Evolutionary conservation across 1,140 invertebrate species (phyloP), one percentile per base, ranked within the genome.

Genomic region (Drosophila melanica): DNA sequence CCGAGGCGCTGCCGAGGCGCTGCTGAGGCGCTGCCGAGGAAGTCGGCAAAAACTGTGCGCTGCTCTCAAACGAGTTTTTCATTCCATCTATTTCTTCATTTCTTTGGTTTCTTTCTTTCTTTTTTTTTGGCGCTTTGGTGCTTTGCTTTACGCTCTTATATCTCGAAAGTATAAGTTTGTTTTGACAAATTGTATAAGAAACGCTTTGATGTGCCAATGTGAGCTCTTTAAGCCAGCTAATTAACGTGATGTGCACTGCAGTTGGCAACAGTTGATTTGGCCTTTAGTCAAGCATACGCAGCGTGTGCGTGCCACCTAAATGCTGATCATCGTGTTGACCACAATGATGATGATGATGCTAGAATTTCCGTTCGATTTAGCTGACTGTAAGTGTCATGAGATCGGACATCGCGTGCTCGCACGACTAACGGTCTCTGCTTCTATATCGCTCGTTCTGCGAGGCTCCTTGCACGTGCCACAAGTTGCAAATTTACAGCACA

Each of bases 101-200:
- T 20, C 18, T 23, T 11, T 4, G 11, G 11, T 44, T 9, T 23
- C 20, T 33, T 20, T n/a, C 6, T 20, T 20, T 50, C 10, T 14
- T 11, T 12, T 20, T 10, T 5, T 33, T 41, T 59, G 12, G 27
- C 23, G 23, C 16, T 33, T 33, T 11, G 39, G 30, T 39, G 47
- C 47, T 42, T 63, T 64, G n/a, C 53, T 75, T 69, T 69, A 78
- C 84, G 84, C 82, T 87, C 82, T 87, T 87, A 87, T 87, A 87
- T 74, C 68, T 82, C 79, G 84, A 89, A 87, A 87, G 84, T 89
- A 87, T 87, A 87, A 87, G 82, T 89, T 82, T 76, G 84, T 89
- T 87, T 89, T 89, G 82, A 87, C 82, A 87, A 84, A 86, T 86
- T 82, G 79, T 86, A 81, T 77, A 82, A 81, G 65, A 77, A 75